Evolutionary conservation across 2,113 vertebrate genomes (phyloP).

Genomic region (Lates calcarifer): DNA sequence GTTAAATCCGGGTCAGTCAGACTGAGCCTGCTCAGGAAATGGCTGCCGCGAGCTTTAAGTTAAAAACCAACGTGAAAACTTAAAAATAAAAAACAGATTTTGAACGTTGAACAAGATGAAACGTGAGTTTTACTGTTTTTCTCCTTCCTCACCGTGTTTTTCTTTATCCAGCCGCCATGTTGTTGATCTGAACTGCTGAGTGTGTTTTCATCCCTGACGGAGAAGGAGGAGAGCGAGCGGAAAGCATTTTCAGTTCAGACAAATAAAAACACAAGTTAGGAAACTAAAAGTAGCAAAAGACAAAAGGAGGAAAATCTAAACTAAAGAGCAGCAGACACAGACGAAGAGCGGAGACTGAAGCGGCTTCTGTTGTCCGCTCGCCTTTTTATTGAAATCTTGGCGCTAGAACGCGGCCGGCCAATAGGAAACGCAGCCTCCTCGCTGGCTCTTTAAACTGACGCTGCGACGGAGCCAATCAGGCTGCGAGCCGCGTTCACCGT

Average conservation of each 20-base stretch:
- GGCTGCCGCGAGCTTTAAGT: neutral
- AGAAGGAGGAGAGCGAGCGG: slow-evolving; percentile 83
- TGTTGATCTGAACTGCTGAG: slow-evolving; percentile 73
- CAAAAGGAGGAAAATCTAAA: neutral
- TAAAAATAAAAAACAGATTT: accelerated
- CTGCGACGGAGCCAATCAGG: slow-evolving; percentile 72
- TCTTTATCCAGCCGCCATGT: slow-evolving; percentile 90
- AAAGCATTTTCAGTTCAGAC: slow-evolving; percentile 79
- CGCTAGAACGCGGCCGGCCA: slow-evolving; percentile 71
- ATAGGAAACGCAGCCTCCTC: slow-evolving; percentile 53
- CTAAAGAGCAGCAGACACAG: neutral
- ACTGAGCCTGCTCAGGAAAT: neutral
- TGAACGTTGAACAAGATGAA: neutral
- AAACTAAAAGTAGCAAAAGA: neutral
- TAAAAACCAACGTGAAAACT: neutral
- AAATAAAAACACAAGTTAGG: neutral
- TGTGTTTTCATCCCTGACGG: slow-evolving; percentile 75
- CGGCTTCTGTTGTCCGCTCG: neutral
- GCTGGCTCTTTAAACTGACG: slow-evolving; percentile 52
- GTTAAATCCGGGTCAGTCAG: accelerated
- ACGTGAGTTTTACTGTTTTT: accelerated
- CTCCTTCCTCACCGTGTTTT: slow-evolving; percentile 92
- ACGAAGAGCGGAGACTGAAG: neutral
- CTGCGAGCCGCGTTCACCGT: neutral
- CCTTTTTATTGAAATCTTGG: slow-evolving; percentile 79